A percentile compares a stretch with the other conserved stretches of the same genome.
Conservation (phyloP, 2,113 vertebrate species). For the Actenoides lindsayi region DNA sequence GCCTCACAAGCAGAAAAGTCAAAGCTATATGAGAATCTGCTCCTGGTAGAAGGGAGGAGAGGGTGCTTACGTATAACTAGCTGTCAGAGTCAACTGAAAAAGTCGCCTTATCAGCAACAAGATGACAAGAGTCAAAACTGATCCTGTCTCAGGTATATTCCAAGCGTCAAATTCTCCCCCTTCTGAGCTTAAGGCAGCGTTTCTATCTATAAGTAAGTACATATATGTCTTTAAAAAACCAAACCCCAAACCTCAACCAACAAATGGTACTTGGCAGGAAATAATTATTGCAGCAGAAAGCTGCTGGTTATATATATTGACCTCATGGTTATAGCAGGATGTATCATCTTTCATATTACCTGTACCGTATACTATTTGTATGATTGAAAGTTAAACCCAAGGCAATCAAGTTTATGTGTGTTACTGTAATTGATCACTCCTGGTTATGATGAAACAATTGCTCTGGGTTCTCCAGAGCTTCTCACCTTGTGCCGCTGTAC, state of each 20-base stretch:
- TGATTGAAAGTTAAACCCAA: not conserved
- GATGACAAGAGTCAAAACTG: not conserved
- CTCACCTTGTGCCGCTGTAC: not conserved
- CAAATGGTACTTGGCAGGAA: not conserved
- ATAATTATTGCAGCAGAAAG: not conserved
- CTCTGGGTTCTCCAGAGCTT: not conserved
- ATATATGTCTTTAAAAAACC: no score
- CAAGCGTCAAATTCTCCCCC: not conserved
- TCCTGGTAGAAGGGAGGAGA: not conserved
- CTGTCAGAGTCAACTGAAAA: conserved; percentile 11
- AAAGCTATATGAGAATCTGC: not conserved
- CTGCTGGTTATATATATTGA: not conserved
- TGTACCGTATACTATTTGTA: not conserved
- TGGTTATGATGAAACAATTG: not conserved
- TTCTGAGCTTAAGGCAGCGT: not conserved
- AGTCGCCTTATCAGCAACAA: not conserved
- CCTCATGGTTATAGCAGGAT: not conserved
- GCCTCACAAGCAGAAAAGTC: conserved; percentile 21
- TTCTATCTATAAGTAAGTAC: not conserved
- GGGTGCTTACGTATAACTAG: not conserved
- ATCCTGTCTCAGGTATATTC: not conserved
- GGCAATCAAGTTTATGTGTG: not conserved
- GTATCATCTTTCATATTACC: not conserved
- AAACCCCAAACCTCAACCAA: not conserved
- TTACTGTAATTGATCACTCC: not conserved